These are phyloP conservation scores for Morone chrysops DNA, from an alignment of 2,113 vertebrate species.

Conservation along the genomic window DNA sequence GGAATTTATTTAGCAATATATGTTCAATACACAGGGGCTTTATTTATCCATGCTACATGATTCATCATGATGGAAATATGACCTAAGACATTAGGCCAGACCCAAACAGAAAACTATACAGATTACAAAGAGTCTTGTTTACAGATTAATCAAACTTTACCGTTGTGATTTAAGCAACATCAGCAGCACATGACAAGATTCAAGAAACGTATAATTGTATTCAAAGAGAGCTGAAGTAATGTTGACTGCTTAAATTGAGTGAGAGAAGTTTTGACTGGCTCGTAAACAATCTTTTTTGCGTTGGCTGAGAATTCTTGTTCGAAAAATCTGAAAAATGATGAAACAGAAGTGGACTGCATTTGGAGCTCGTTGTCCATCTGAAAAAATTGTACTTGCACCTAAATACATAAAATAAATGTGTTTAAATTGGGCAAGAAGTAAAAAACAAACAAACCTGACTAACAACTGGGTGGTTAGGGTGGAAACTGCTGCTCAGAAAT, in stretches of 20 bases:
- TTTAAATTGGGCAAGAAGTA: background rate
- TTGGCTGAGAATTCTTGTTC: no score
- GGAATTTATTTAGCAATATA: no score
- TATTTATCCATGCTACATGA: background rate
- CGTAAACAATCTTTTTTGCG: no score
- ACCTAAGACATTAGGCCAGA: background rate
- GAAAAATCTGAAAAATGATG: background rate
- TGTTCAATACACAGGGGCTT: background rate
- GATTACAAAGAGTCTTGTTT: background rate
- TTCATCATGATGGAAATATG: background rate
- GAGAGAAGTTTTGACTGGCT: background rate
- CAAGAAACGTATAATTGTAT: background rate
- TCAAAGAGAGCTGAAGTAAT: background rate
- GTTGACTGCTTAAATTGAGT: no score
- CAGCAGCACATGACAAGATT: background rate
- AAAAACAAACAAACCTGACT: background rate
- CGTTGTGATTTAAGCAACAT: background rate
- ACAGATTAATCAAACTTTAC: no score
- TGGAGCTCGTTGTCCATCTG: background rate
- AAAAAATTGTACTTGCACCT: background rate
- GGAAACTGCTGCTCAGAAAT: conserved; percentile 30
- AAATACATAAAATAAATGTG: background rate
- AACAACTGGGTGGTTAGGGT: background rate
- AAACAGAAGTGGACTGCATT: background rate
- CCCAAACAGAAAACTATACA: background rate